Conservation (phyloP, 30 jellyfish, hydroid and myxozoan genomes). For the Aurelia aurita region DNA sequence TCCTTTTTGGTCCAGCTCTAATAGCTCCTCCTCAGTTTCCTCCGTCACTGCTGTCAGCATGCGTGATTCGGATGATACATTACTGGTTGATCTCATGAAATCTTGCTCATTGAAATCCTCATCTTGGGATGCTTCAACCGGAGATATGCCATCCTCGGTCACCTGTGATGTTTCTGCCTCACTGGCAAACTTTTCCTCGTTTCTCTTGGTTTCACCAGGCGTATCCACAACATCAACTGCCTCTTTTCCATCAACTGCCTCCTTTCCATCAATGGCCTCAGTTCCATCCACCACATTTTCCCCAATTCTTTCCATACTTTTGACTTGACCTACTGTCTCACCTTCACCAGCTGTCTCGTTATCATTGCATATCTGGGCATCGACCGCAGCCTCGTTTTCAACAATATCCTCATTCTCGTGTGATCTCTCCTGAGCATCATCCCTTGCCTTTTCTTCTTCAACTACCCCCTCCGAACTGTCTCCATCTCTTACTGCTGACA, state of each 20-base stretch:
- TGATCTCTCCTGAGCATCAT: neutral
- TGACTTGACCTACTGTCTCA: neutral
- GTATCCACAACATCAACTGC: neutral
- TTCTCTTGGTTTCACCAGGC: neutral
- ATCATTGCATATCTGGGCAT: neutral
- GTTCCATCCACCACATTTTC: neutral
- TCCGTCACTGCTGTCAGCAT: conserved; percentile 86
- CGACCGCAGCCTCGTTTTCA: neutral
- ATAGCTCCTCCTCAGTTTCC: conserved; percentile 95
- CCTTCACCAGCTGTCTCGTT: neutral
- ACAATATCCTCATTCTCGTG: neutral
- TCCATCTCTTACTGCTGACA: neutral
- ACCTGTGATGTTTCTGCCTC: neutral
- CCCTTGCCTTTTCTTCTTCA: neutral
- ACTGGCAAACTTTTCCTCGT: neutral
- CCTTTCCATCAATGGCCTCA: neutral
- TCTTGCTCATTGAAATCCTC: conserved; percentile 35
- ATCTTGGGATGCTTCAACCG: neutral
- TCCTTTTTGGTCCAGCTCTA: conserved; percentile 64
- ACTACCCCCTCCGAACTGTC: neutral
- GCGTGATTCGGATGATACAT: conserved; percentile 43
- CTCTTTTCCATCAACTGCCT: neutral
- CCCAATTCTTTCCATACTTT: neutral
- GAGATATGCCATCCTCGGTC: neutral
- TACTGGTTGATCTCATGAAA: conserved; percentile 24